Evolutionary conservation across 2,113 vertebrate genomes (phyloP).

Genomic region (Ameiurus melas): DNA sequence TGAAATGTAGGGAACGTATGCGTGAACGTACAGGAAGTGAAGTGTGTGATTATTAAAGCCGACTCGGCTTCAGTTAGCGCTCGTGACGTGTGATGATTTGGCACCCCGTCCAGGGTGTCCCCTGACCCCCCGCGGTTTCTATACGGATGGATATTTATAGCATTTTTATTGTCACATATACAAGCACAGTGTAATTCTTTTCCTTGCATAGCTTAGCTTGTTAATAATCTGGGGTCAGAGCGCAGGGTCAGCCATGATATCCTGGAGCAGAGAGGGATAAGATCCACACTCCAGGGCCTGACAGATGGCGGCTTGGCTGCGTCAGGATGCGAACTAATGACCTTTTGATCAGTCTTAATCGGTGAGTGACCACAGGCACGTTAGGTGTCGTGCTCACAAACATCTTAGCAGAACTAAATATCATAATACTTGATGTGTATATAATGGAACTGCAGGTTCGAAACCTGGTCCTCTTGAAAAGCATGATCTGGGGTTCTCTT

Average conservation of each 20-base stretch:
- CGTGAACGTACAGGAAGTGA: neutral
- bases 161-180: neutral
- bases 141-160: neutral
- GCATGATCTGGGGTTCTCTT: neutral
- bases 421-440: neutral
- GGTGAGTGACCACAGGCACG: neutral
- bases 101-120: too few species aligned
- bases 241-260: neutral
- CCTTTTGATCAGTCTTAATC: neutral
- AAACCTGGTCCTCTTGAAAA: neutral
- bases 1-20: neutral
- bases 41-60: neutral
- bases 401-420: neutral
- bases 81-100: too few species aligned
- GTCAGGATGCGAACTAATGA: neutral
- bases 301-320: neutral
- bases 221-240: neutral
- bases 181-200: neutral
- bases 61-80: neutral
- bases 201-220: neutral
- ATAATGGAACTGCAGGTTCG: neutral
- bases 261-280: neutral
- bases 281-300: neutral
- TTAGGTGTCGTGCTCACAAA: neutral
- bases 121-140: too few species aligned